Conservation (phyloP, 2,888 invertebrate species). For the Sarcophaga carnaria region DNA sequence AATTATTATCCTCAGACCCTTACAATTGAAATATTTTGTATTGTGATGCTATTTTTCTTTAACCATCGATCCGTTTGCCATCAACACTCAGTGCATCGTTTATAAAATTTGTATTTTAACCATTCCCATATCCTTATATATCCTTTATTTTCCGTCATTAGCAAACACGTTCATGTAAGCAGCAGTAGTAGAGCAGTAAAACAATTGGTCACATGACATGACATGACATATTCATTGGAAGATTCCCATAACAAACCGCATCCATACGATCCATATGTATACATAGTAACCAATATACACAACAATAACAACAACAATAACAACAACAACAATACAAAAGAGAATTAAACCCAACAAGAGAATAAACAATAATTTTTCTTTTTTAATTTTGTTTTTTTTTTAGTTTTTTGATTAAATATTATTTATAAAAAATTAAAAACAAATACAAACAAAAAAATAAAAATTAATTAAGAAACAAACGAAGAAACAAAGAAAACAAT, state of each 20-base stretch:
- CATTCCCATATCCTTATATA: conserved; percentile 27
- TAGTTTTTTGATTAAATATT: conserved; percentile 66
- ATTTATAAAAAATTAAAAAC: conserved; percentile 51
- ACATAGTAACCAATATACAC: conserved; percentile 35
- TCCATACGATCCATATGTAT: conserved; percentile 6
- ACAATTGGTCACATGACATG: not conserved
- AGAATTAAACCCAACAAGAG: conserved; percentile 70
- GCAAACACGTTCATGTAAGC: conserved; percentile 1
- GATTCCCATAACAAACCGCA: conserved; percentile 2
- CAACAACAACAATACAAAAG: conserved; percentile 54
- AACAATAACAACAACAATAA: conserved; percentile 10
- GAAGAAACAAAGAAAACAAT: conserved; percentile 24
- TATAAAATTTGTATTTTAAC: conserved; percentile 29
- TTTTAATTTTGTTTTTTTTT: conserved; percentile 54
- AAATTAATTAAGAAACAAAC: not conserved
- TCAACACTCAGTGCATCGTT: not conserved
- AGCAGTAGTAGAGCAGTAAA: not conserved
- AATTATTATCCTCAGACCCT: too few relatives aligned
- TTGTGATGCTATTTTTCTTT: conserved; percentile 23
- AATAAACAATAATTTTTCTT: conserved; percentile 71
- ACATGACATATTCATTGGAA: conserved; percentile 21
- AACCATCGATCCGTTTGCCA: not conserved
- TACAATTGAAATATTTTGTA: too few relatives aligned
- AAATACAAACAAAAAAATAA: conserved; percentile 12
- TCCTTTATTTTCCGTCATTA: conserved; percentile 31